A percentile compares a stretch with the other conserved stretches of the same genome.
phyloP scores from a whole-genome alignment of 1,140 invertebrate species.

The Heliconius eleuchia region DNA sequence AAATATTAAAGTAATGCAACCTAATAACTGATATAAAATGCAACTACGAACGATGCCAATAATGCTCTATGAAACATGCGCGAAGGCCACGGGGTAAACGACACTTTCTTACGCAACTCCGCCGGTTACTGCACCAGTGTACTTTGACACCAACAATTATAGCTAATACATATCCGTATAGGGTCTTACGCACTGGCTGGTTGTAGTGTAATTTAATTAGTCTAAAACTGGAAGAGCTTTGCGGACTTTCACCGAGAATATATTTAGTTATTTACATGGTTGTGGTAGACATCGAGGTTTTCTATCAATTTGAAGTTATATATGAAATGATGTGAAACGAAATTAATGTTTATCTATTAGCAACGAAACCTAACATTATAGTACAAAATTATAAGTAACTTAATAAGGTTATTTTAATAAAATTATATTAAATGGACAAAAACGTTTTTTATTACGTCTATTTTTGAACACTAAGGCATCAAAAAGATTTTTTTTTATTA shows the following conservation, averaged over 20 bases:
- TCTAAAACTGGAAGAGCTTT: conserved; percentile 18
- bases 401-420: no score
- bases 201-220: conserved; percentile 35
- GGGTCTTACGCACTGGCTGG: conserved; percentile 29
- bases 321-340: not conserved
- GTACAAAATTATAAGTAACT: no score
- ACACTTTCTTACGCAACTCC: conserved; percentile 69
- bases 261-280: not conserved
- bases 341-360: no score
- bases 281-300: not conserved
- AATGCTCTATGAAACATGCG: conserved; percentile 55
- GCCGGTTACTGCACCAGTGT: conserved; percentile 44
- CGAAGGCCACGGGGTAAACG: conserved; percentile 76
- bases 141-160: conserved; percentile 25
- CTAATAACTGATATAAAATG: conserved; percentile 19
- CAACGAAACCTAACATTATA: no score
- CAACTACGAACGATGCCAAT: conserved; percentile 41
- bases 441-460: no score
- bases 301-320: not conserved
- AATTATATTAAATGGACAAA: no score
- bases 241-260: conserved; percentile 25
- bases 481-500: no score
- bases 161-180: conserved; percentile 14
- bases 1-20: conserved; percentile 1
- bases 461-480: no score